Evolutionary conservation across 2,113 vertebrate genomes (phyloP).

Genomic region (Myotis davidii): DNA sequence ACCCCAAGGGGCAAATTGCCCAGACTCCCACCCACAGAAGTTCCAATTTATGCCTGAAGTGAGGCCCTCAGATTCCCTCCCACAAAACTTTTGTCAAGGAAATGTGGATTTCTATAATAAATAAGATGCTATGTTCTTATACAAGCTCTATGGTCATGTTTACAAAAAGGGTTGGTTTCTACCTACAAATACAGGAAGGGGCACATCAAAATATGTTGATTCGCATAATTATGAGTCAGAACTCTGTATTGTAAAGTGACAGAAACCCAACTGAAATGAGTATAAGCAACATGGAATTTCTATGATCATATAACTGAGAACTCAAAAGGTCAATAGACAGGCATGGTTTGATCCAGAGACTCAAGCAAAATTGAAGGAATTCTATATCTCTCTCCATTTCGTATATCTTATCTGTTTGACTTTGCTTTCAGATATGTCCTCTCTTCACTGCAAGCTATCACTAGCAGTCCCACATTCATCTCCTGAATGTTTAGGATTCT

Average conservation of each 20-base stretch:
- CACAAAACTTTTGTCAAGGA: neutral
- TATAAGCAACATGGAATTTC: neutral
- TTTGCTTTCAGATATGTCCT: neutral
- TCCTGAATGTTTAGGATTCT: neutral
- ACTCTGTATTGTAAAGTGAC: neutral
- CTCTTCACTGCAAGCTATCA: neutral
- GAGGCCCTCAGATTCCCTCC: neutral
- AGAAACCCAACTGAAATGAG: neutral
- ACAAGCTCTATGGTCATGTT: neutral
- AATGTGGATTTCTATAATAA: neutral
- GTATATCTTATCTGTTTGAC: neutral
- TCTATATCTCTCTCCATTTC: neutral
- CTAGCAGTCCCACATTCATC: neutral
- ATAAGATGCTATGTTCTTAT: neutral
- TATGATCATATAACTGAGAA: neutral
- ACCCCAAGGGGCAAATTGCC: neutral
- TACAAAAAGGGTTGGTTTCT: neutral
- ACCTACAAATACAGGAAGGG: neutral
- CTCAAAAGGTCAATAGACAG: neutral
- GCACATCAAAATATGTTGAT: neutral
- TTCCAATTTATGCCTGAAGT: too few species aligned
- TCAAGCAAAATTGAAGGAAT: conserved; percentile 1
- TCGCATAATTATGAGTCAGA: conserved; percentile 7
- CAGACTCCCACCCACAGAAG: neutral
- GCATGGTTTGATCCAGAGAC: neutral